A percentile compares a stretch with the other conserved stretches of the same genome.
These are phyloP conservation scores for Electrophaes corylata DNA, from an alignment of 2,888 invertebrate genomes.

Conservation along the genomic window DNA sequence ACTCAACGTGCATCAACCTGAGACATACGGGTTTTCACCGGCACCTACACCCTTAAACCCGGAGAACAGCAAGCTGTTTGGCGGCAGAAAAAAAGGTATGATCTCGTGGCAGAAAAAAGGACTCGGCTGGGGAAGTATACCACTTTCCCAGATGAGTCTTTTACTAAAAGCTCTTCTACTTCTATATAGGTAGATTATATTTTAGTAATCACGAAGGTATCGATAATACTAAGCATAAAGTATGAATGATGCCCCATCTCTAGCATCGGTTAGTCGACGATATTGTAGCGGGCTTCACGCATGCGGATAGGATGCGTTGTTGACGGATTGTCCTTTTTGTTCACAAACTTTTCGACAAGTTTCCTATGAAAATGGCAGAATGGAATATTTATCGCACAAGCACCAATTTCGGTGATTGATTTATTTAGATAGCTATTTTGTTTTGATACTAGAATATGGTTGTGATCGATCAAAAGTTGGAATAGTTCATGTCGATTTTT, in stretches of 20 bases:
- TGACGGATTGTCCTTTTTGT: slow-evolving; percentile 33
- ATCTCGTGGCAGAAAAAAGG: too few species aligned
- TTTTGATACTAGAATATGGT: slow-evolving; percentile 4
- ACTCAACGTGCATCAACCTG: too few species aligned
- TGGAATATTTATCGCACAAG: slow-evolving; percentile 25
- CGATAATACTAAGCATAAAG: background rate
- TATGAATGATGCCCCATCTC: slow-evolving; percentile 11
- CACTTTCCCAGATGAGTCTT: too few species aligned
- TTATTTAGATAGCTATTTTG: slow-evolving; percentile 10
- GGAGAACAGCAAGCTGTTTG: too few species aligned
- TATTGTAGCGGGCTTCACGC: slow-evolving; percentile 36
- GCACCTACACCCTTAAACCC: too few species aligned
- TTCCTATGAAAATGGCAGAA: slow-evolving; percentile 27
- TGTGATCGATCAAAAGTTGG: background rate
- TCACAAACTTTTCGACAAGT: slow-evolving; percentile 32
- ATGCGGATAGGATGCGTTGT: slow-evolving; percentile 25
- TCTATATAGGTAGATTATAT: too few species aligned
- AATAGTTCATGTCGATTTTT: background rate
- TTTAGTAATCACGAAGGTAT: background rate
- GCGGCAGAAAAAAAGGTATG: too few species aligned
- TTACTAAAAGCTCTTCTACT: too few species aligned
- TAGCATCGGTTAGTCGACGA: slow-evolving; percentile 32
- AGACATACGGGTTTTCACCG: too few species aligned
- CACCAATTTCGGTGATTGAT: slow-evolving; percentile 23
- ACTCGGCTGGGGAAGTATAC: too few species aligned